Evolutionary conservation across 2,888 invertebrate genomes (phyloP).

Genomic region (Diarsia mendica): DNA sequence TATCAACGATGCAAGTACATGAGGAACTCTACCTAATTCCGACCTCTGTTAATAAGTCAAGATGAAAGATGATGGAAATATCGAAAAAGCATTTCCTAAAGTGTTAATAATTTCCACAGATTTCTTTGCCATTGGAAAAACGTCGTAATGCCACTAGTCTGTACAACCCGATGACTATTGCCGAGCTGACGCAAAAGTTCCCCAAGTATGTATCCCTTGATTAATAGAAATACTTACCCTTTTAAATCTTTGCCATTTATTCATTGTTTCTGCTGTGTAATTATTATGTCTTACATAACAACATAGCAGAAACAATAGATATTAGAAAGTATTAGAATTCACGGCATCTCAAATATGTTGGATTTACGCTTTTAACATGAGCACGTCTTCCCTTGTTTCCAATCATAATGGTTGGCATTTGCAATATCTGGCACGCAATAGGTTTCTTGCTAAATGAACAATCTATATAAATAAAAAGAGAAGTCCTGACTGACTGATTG

Average conservation of each 20-base stretch:
- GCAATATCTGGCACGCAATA: background rate
- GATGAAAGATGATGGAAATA: background rate
- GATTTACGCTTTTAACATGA: background rate
- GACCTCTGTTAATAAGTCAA: too few species aligned
- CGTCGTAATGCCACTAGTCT: conserved; percentile 96
- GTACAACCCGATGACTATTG: conserved; percentile 97
- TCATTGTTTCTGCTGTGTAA: too few species aligned
- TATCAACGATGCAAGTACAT: too few species aligned
- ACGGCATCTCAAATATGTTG: background rate
- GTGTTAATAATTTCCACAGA: conserved; percentile 87
- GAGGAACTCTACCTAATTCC: too few species aligned
- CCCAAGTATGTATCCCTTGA: conserved; percentile 84
- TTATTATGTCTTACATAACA: too few species aligned
- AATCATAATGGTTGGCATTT: background rate
- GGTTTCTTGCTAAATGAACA: background rate
- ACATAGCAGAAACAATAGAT: too few species aligned
- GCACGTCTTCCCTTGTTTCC: conserved; percentile 13
- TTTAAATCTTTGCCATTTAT: background rate
- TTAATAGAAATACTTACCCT: background rate
- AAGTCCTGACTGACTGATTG: too few species aligned
- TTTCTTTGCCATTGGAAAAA: conserved; percentile 96
- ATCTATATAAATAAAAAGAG: too few species aligned
- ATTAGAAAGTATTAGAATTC: background rate
- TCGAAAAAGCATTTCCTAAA: background rate
- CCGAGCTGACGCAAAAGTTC: conserved; percentile 93